Conservation (phyloP, 2,888 invertebrate species). For the Troides helena region DNA sequence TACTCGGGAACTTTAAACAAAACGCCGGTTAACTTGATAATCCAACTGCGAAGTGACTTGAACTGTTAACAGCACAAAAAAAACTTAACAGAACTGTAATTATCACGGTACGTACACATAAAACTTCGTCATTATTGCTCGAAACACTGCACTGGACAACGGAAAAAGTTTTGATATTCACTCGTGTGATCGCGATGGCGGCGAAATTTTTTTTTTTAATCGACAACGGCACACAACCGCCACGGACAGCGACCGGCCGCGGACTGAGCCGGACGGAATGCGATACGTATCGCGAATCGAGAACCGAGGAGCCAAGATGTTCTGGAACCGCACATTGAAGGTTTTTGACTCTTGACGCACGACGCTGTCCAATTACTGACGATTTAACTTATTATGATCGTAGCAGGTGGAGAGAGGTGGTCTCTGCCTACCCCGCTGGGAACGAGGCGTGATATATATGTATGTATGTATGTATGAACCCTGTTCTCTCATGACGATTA, state of each 20-base stretch:
- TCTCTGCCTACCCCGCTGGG: too few relatives aligned
- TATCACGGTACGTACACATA: slow-evolving; percentile 55
- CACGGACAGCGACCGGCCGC: slow-evolving; percentile 51
- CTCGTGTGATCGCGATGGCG: slow-evolving; percentile 49
- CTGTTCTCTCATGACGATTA: too few relatives aligned
- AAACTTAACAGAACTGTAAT: slow-evolving; percentile 35
- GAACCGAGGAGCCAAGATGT: slow-evolving; percentile 25
- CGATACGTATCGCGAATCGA: slow-evolving; percentile 34
- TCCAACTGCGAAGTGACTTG: slow-evolving; percentile 48
- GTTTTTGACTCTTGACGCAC: not conserved
- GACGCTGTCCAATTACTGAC: too few relatives aligned
- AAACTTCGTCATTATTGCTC: slow-evolving; percentile 53
- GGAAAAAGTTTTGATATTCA: slow-evolving; percentile 47
- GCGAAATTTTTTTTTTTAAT: slow-evolving; percentile 39
- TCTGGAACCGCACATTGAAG: slow-evolving; percentile 16
- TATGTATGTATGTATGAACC: too few relatives aligned
- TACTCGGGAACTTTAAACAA: slow-evolving; percentile 42
- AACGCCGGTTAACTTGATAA: slow-evolving; percentile 54
- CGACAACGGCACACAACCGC: slow-evolving; percentile 36
- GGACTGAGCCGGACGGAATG: slow-evolving; percentile 48
- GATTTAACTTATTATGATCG: too few relatives aligned
- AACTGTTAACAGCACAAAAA: slow-evolving; percentile 36
- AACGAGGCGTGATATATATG: too few relatives aligned
- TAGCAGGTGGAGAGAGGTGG: too few relatives aligned
- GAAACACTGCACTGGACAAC: slow-evolving; percentile 45